Base-by-base conservation (phyloP, 53 echinoderm and acorn worm species). In the Stichopus horrens region DNA sequence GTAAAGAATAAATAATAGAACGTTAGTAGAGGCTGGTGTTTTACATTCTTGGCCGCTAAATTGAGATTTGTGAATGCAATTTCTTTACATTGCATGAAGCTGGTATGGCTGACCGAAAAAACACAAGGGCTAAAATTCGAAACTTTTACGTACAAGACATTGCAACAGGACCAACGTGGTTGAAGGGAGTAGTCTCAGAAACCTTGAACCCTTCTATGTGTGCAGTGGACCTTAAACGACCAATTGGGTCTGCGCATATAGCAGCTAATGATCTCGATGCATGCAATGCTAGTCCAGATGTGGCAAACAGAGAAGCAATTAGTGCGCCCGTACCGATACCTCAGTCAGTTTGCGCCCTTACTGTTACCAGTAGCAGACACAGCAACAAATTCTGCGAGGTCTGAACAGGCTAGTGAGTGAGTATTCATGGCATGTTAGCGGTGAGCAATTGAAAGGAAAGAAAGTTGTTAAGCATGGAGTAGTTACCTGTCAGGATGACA, bases 141-240 rank as follows among this genome's bases (percentile, higher is more conserved):
- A 22, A 52, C 0, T 91, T 86, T 7, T 59, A 81, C 7, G 54
- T 80, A 1, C 55, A 68, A 18, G 90, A 91, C 53, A 21, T 91
- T 81, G 57, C 67, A 87, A 5, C 90, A 37, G 93, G 91, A 8
- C 87, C 91, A 51, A 91, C 93, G 7, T 91, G 93, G 93, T 21
- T 93, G 23, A 74, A 76, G 13, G 93, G 91, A 66, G 52, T 51
- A 6, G 59, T 86, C 71, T 9, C 54, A 55, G 91, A 89, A 59
- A 13, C 67, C 7, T 16, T 91, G 55, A 89, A 23, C 23, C 74
- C 86, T 21, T 52, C 55, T 3, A 90, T 90, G 54, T 92, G 74
- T 56, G 81, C 54, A 20, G 53, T 90, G 9, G 21, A 90, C 9
- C 78, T 92, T 10, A 18, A 51, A 23, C 4, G 92, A 92, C 20